Percentiles rank a stretch among this genome's conserved stretches.
Evolutionary conservation across 2,797 vertebrate genomes (phyloP).

Genomic region (Podargus strigoides): DNA sequence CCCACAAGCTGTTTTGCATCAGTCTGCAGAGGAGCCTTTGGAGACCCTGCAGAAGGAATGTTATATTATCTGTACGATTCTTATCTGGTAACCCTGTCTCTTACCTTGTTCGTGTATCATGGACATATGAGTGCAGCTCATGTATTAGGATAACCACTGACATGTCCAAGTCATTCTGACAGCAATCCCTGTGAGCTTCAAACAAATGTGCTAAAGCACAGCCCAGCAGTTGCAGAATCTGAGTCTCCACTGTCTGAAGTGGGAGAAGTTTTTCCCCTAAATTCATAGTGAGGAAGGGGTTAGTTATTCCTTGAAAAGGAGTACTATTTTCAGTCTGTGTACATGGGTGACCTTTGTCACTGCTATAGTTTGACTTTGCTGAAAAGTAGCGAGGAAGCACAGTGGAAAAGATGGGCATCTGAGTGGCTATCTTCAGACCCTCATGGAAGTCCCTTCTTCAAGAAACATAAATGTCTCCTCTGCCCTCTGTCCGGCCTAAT

Average conservation of each 20-base stretch:
- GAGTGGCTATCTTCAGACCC: neutral
- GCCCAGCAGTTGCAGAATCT: neutral
- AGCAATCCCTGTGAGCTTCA: neutral
- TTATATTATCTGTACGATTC: neutral
- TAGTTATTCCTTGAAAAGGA: neutral
- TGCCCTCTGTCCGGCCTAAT: neutral
- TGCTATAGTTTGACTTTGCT: neutral
- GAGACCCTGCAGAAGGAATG: neutral
- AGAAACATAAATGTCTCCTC: neutral
- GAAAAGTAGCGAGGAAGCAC: neutral
- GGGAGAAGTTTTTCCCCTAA: neutral
- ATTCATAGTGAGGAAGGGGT: neutral
- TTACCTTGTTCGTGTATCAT: accelerated
- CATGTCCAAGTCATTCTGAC: neutral
- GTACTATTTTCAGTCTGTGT: neutral
- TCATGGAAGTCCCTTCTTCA: accelerated
- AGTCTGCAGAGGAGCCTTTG: neutral
- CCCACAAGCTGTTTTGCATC: neutral
- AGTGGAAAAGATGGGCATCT: neutral
- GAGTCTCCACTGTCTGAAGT: neutral
- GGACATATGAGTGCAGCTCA: neutral
- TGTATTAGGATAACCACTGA: neutral
- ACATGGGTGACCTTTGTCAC: neutral
- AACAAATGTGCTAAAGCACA: neutral
- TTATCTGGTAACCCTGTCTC: neutral